Evolutionary conservation across 2,888 invertebrate genomes (phyloP).

Genomic region (Dynastes maya): DNA sequence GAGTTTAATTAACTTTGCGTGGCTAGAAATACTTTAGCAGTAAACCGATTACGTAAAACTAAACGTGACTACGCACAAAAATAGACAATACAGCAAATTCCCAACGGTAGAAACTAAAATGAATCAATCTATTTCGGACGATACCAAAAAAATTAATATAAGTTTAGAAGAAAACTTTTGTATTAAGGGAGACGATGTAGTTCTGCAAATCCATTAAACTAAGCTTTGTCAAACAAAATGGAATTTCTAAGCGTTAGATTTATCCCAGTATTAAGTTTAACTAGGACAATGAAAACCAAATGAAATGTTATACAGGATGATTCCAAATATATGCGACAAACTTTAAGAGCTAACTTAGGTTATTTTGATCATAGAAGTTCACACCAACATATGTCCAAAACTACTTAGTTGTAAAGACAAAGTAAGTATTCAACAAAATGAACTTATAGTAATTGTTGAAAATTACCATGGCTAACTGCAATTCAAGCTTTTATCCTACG

Average conservation of each 20-base stretch:
- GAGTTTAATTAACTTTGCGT: background rate
- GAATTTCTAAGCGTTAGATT: background rate
- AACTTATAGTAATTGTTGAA: too few species aligned
- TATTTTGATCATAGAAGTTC: too few species aligned
- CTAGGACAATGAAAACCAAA: too few species aligned
- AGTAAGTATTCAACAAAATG: too few species aligned
- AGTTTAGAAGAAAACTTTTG: conserved; percentile 10
- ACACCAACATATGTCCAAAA: too few species aligned
- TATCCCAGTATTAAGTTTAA: background rate
- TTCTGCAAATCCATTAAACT: background rate
- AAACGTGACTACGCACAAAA: background rate
- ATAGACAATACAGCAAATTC: background rate
- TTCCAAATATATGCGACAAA: too few species aligned
- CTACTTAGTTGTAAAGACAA: too few species aligned
- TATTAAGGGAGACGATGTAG: background rate
- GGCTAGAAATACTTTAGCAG: background rate
- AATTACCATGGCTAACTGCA: too few species aligned
- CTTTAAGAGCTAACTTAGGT: too few species aligned
- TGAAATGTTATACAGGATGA: too few species aligned
- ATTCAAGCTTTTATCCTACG: too few species aligned
- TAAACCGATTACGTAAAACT: background rate
- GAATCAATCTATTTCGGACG: conserved; percentile 14
- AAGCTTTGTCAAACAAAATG: background rate
- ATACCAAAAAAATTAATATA: conserved; percentile 11
- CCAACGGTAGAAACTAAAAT: conserved; percentile 8